Conservation (phyloP, 2,888 invertebrate species). For the Meteorus cinctellus region DNA sequence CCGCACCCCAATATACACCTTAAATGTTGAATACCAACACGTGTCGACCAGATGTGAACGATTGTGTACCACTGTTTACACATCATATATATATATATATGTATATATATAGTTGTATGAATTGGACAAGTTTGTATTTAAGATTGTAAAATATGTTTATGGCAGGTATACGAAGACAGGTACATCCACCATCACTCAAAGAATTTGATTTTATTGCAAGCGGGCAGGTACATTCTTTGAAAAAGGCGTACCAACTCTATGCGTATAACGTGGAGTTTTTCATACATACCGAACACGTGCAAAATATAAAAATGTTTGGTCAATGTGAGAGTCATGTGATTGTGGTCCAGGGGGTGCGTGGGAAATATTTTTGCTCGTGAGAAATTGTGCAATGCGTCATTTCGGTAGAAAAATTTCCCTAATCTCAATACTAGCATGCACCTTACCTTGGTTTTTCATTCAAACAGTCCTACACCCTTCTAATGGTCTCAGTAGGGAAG, state of each 20-base stretch:
- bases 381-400: slow-evolving; percentile 24
- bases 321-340: neutral
- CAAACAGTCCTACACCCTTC: slow-evolving; percentile 6
- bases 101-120: neutral
- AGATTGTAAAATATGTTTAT: slow-evolving; percentile 1
- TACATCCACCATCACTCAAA: neutral
- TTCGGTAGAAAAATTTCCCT: slow-evolving; percentile 25
- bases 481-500: slow-evolving; percentile 27
- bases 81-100: slow-evolving; percentile 14
- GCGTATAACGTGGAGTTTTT: slow-evolving; percentile 19
- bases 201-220: slow-evolving; percentile 7
- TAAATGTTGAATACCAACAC: slow-evolving; percentile 50
- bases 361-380: slow-evolving; percentile 31
- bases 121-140: neutral
- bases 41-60: slow-evolving; percentile 61
- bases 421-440: slow-evolving; percentile 9
- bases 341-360: slow-evolving; percentile 13
- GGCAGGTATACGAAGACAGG: neutral
- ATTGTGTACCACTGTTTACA: slow-evolving; percentile 12
- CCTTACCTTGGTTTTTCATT: neutral
- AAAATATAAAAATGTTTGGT: slow-evolving; percentile 14
- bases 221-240: slow-evolving; percentile 49
- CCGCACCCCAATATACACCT: slow-evolving; percentile 40
- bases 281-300: slow-evolving; percentile 39
- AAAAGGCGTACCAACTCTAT: neutral